A percentile compares a stretch with the other conserved stretches of the same genome.
phyloP scores from a whole-genome alignment of 2,113 vertebrate genomes.

The Nerophis ophidion region DNA sequence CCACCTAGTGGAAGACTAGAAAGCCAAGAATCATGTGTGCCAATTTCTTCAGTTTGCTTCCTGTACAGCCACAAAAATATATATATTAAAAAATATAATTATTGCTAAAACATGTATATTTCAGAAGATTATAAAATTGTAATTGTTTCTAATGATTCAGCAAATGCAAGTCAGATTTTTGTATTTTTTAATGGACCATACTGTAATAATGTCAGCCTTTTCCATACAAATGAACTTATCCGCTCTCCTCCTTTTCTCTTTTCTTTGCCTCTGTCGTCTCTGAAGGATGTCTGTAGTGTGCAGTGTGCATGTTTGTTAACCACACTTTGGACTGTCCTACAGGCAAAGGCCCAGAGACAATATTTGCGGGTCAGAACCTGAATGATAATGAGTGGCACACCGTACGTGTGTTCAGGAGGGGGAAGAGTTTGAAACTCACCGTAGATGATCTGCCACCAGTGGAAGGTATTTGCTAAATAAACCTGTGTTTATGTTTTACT shows the following conservation, averaged over 20 bases:
- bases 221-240: conserved; percentile 29
- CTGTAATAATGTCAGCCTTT: conserved; percentile 41
- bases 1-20: conserved; percentile 60
- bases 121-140: background rate
- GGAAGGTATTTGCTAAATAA: conserved; percentile 63
- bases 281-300: conserved; percentile 19
- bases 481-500: background rate
- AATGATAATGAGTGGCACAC: conserved; percentile 99
- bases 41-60: conserved; percentile 10
- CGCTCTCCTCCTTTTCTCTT: conserved; percentile 30
- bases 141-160: conserved; percentile 33
- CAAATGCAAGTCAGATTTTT: conserved; percentile 51
- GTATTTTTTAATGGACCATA: conserved; percentile 43
- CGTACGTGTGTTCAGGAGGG: conserved; percentile 93
- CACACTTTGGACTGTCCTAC: conserved; percentile 91
- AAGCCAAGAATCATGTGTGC: conserved; percentile 1
- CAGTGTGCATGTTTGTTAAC: conserved; percentile 74
- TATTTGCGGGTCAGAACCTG: conserved; percentile 98
- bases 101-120: conserved; percentile 5
- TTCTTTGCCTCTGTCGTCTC: background rate
- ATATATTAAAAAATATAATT: conserved; percentile 5
- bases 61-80: background rate
- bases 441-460: conserved; percentile 86
- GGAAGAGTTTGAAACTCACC: conserved; percentile 92
- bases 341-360: conserved; percentile 99